Conservation (phyloP, 2,797 vertebrate genomes). For the Rallus crepitans region DNA sequence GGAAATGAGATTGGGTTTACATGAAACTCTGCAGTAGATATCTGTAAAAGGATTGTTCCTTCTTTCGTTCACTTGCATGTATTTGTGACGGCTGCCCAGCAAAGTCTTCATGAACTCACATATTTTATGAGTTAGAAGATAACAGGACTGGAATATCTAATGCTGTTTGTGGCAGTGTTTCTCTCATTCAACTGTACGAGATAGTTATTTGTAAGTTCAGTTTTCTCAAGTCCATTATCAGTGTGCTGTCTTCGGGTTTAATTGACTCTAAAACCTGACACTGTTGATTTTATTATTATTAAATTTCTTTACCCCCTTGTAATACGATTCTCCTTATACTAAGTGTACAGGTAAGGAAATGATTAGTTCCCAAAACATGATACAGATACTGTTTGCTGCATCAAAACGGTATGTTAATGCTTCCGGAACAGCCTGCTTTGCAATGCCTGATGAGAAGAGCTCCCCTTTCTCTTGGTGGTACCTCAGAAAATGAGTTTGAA, state of each 20-base stretch:
- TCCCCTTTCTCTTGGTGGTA: background rate
- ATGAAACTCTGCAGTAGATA: background rate
- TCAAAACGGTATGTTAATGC: background rate
- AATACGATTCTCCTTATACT: background rate
- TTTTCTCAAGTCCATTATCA: background rate
- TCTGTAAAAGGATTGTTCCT: background rate
- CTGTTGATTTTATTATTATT: background rate
- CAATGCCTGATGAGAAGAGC: background rate
- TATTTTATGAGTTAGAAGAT: background rate
- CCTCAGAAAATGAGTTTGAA: background rate
- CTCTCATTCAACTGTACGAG: background rate
- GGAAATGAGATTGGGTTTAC: background rate
- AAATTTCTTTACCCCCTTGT: background rate
- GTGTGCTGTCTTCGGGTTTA: background rate
- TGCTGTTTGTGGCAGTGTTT: background rate
- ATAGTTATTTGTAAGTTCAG: background rate
- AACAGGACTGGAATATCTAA: background rate
- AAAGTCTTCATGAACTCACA: background rate
- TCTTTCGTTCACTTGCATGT: background rate
- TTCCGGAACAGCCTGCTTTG: background rate
- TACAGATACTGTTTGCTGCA: background rate
- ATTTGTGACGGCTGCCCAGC: background rate
- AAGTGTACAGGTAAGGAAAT: background rate
- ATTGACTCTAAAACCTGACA: background rate
- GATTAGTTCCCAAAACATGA: accelerated